Base-by-base conservation (phyloP, 2,888 invertebrate species). In the Tetheella fluctuosa region DNA sequence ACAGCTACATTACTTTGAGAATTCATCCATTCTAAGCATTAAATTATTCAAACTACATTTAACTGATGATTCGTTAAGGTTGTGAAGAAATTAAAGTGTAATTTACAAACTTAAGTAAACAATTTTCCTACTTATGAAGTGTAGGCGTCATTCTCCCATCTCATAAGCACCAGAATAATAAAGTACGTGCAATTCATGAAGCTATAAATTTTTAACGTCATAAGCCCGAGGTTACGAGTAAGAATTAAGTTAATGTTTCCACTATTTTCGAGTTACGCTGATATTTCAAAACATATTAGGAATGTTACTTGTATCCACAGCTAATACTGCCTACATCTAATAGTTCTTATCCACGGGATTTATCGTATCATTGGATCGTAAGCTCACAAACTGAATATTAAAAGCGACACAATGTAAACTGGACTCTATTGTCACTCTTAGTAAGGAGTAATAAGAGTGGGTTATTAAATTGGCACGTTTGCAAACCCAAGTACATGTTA, bases 331-430 rank as follows among this genome's bases (percentile, higher is more conserved):
- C n/a, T n/a, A 73, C 70, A 67, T 69, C 73, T 81, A 78, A 78
- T 81, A 76, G 78, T 77, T 78, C 75, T 76, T 81, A 81, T 81
- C 77, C 73, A 68, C 67, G 64, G 73, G 66, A 77, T 78, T 80
- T 82, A 82, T 81, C 77, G 73, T 71, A 73, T 73, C 71, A 74
- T 76, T 72, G 72, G 71, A 75, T 79, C 69, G 70, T 69, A 68
- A 67, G 71, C 73, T 73, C 66, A 62, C 66, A 54, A 70, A 67
- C 57, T 23, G 8, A 20, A 54, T 23, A 61, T 59, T 66, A 4
- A 23, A 57, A 60, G 58, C 12, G 25, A 20, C 2, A 6, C 59
- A 63, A 61, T 58, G 39, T 10, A 73, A 73, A 69, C 42, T 62
- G 59, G 53, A 63, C 74, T 60, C 58, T 76, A 71, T n/a, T 0